A percentile compares a stretch with the other conserved stretches of the same genome.
These are phyloP conservation scores for Polyommatus icarus DNA, from an alignment of 2,888 invertebrate genomes.

Conservation along the genomic window DNA sequence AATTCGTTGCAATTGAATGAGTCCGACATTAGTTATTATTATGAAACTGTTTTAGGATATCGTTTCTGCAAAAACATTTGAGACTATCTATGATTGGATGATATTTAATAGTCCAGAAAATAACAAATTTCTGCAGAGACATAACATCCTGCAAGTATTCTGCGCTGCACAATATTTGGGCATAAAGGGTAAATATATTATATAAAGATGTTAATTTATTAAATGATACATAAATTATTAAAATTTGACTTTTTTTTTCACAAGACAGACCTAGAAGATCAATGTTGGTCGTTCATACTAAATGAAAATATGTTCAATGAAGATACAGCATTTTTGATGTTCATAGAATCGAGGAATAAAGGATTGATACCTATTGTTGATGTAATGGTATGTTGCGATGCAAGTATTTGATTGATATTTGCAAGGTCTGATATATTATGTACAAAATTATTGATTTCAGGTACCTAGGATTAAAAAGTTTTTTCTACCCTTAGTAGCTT, in stretches of 20 bases:
- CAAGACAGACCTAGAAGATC: constrained; percentile 84
- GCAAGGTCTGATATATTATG: no score
- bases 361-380: constrained; percentile 83
- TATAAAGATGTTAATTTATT: neutral
- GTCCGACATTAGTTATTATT: constrained; percentile 27
- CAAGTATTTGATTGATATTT: no score
- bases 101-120: constrained; percentile 82
- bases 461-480: constrained; percentile 87
- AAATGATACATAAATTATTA: neutral
- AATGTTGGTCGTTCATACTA: constrained; percentile 88
- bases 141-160: constrained; percentile 86
- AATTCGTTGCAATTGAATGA: no score
- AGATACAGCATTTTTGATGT: constrained; percentile 86
- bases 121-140: constrained; percentile 82
- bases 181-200: constrained; percentile 79
- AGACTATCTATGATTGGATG: constrained; percentile 91
- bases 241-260: constrained; percentile 22
- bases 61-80: constrained; percentile 82
- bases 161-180: constrained; percentile 85
- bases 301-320: constrained; percentile 85
- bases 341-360: constrained; percentile 80
- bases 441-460: constrained; percentile 38
- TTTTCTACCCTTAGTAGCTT: constrained; percentile 87
- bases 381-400: constrained; percentile 72
- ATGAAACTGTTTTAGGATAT: constrained; percentile 50